These are phyloP conservation scores for Dasyurus viverrinus DNA, from an alignment of 2,113 vertebrate species.

Conservation along the genomic window DNA sequence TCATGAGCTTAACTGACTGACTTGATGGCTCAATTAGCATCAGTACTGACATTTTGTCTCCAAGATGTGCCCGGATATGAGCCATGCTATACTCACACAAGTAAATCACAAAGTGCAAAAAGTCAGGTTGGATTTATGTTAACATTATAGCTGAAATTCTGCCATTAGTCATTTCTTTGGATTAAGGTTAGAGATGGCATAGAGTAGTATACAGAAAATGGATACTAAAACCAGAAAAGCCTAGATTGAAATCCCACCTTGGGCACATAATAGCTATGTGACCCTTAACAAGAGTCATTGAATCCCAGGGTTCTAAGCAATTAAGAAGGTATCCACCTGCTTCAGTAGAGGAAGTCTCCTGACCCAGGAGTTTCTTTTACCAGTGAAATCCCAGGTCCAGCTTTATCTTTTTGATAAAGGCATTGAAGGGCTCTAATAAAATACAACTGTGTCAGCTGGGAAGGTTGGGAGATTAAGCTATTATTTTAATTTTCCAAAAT, in stretches of 20 bases:
- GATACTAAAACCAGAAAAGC: neutral
- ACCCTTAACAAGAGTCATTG: too few relatives aligned
- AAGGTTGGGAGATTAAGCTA: neutral
- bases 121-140: neutral
- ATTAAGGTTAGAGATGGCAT: neutral
- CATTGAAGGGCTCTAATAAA: too few relatives aligned
- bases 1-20: neutral
- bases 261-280: neutral
- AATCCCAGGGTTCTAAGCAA: too few relatives aligned
- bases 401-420: neutral
- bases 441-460: neutral
- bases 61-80: neutral
- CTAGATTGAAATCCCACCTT: neutral
- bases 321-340: too few relatives aligned
- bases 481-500: neutral
- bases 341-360: neutral
- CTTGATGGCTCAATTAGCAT: neutral
- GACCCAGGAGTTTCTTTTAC: neutral
- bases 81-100: neutral
- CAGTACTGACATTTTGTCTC: neutral
- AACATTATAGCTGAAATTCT: neutral
- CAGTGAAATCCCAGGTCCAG: neutral
- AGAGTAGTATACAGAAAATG: neutral
- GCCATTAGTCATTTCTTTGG: neutral
- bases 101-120: neutral